Percentiles rank a stretch among this genome's conserved stretches.
Evolutionary conservation across 2,113 vertebrate genomes (phyloP).

Genomic region (Hucho hucho): DNA sequence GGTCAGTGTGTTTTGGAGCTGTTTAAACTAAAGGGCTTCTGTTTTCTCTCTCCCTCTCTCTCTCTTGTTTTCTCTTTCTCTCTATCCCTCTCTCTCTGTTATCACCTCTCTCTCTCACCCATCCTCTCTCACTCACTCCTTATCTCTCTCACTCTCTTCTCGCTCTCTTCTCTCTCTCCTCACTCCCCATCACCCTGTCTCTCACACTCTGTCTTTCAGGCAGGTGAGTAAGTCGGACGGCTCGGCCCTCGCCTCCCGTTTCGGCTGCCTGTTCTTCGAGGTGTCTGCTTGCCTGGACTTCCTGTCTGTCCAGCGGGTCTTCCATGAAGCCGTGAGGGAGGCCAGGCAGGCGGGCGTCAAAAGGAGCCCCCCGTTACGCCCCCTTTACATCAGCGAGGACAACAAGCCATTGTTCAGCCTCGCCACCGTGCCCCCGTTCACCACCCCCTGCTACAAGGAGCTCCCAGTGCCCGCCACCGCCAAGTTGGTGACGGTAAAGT

Average conservation of each 20-base stretch:
- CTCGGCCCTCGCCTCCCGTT: slow-evolving; percentile 73
- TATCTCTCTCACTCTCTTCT: too few relatives aligned
- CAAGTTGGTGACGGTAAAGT: slow-evolving; percentile 90
- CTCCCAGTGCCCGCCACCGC: slow-evolving; percentile 86
- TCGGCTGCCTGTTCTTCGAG: slow-evolving; percentile 82
- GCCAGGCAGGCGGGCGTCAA: slow-evolving; percentile 67
- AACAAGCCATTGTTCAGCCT: slow-evolving; percentile 68
- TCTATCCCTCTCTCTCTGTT: not conserved
- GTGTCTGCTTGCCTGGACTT: slow-evolving; percentile 88
- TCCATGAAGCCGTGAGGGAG: slow-evolving; percentile 83
- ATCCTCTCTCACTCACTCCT: too few relatives aligned
- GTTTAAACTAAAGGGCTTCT: not conserved
- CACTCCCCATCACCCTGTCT: not conserved
- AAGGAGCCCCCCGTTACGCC: slow-evolving; percentile 49
- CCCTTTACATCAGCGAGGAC: slow-evolving; percentile 80
- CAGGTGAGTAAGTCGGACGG: slow-evolving; percentile 85
- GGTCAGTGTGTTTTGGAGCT: not conserved
- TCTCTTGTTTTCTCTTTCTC: not conserved
- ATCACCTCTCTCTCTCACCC: not conserved
- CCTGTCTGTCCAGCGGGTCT: slow-evolving; percentile 76
- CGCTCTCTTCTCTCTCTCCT: not conserved
- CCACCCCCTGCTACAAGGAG: slow-evolving; percentile 83
- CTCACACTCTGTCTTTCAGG: slow-evolving; percentile 58
- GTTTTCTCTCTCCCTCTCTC: not conserved
- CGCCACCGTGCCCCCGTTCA: slow-evolving; percentile 56